phyloP scores from a whole-genome alignment of 2,113 vertebrate species.

The Raja brachyura region DNA sequence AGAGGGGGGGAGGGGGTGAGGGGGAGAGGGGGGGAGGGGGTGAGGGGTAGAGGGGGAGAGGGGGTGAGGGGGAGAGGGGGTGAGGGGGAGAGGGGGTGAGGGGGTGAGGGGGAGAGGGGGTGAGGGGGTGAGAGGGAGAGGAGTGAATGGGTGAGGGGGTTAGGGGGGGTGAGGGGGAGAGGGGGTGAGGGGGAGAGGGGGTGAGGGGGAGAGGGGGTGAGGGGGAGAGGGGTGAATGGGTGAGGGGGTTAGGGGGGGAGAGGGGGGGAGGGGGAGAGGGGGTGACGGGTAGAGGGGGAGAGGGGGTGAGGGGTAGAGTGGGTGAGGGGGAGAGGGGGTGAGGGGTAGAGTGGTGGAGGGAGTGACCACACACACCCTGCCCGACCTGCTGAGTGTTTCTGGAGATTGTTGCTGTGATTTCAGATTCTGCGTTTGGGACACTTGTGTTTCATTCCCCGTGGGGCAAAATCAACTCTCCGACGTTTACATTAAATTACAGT shows the following conservation, averaged over 20 bases:
- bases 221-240: too few relatives aligned
- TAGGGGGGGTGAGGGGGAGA: background rate
- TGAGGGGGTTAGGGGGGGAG: background rate
- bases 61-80: too few relatives aligned
- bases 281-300: background rate
- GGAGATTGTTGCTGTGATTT: too few relatives aligned
- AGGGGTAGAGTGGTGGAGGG: too few relatives aligned
- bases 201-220: background rate
- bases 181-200: background rate
- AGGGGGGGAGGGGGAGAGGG: background rate
- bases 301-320: background rate
- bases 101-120: too few relatives aligned
- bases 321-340: background rate
- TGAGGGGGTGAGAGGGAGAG: background rate
- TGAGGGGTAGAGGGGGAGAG: background rate
- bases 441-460: background rate
- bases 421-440: background rate
- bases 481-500: too few relatives aligned
- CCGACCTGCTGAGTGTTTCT: too few relatives aligned
- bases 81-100: too few relatives aligned
- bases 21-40: too few relatives aligned
- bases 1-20: background rate
- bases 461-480: background rate
- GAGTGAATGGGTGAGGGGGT: too few relatives aligned
- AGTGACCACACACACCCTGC: too few relatives aligned